phyloP scores from a whole-genome alignment of 2,113 vertebrate genomes.

The Cercocebus atys region DNA sequence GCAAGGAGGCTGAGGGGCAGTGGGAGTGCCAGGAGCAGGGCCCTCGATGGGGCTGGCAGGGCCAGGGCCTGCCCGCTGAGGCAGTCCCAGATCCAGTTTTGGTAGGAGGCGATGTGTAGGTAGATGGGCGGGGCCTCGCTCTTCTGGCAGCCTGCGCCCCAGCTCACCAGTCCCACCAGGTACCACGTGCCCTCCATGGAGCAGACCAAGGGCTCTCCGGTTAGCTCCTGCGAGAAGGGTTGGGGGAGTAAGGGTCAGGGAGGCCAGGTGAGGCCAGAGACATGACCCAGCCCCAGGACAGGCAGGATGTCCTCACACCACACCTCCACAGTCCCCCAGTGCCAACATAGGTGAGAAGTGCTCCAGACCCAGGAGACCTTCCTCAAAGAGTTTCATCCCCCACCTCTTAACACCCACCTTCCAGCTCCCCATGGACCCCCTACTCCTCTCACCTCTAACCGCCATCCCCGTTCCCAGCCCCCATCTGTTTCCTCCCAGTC shows the following conservation, averaged over 20 bases:
- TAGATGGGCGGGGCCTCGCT: slow-evolving; percentile 12
- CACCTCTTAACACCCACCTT: not conserved
- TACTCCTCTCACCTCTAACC: not conserved
- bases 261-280: not conserved
- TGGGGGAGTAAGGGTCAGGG: not conserved
- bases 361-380: not conserved
- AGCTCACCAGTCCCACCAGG: slow-evolving; percentile 64
- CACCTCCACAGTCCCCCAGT: not conserved
- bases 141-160: slow-evolving; percentile 49
- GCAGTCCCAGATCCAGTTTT: not conserved
- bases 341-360: not conserved
- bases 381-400: not conserved
- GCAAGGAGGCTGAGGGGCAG: slow-evolving; percentile 42
- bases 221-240: slow-evolving; percentile 17
- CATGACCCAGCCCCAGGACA: not conserved
- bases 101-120: not conserved
- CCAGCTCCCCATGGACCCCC: not conserved
- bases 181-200: not conserved
- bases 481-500: not conserved
- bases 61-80: not conserved
- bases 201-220: slow-evolving; percentile 62
- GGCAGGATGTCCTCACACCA: not conserved
- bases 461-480: not conserved
- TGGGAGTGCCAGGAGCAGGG: not conserved
- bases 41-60: not conserved